These are phyloP conservation scores for Syngnathus typhle DNA, from an alignment of 2,113 vertebrate species.

Conservation along the genomic window DNA sequence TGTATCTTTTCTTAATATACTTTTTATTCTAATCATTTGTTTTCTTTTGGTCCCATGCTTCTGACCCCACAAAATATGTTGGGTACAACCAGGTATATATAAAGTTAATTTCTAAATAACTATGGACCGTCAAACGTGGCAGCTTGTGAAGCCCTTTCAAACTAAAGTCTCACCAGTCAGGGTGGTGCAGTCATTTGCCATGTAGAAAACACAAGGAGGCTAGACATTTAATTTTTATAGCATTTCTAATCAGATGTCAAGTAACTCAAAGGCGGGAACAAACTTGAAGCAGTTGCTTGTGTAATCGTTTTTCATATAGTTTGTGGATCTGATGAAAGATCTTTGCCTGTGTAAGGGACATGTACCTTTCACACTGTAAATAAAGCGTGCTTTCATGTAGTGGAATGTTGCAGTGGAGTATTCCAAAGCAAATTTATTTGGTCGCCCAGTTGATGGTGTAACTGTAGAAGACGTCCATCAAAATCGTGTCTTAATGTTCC, in stretches of 20 bases:
- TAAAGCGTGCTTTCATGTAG: neutral
- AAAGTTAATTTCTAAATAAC: neutral
- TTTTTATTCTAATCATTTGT: neutral
- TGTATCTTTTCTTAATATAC: neutral
- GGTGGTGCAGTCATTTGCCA: neutral
- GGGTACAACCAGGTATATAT: neutral
- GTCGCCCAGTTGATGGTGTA: neutral
- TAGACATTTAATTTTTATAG: neutral
- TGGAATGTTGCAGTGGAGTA: neutral
- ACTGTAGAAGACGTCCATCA: neutral
- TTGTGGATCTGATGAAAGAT: neutral
- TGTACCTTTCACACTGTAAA: neutral
- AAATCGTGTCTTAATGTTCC: neutral
- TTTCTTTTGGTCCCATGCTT: neutral
- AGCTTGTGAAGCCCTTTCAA: neutral
- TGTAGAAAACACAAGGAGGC: neutral
- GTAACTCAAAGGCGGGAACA: neutral
- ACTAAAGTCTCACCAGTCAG: neutral
- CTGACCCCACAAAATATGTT: neutral
- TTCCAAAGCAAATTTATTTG: neutral
- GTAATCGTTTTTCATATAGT: neutral
- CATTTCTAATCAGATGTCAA: neutral
- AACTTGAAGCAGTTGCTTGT: neutral
- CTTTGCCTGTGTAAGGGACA: neutral
- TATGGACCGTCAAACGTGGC: neutral